phyloP scores from a whole-genome alignment of 2,888 invertebrate genomes.

The Hydroisotoma schaefferi region DNA sequence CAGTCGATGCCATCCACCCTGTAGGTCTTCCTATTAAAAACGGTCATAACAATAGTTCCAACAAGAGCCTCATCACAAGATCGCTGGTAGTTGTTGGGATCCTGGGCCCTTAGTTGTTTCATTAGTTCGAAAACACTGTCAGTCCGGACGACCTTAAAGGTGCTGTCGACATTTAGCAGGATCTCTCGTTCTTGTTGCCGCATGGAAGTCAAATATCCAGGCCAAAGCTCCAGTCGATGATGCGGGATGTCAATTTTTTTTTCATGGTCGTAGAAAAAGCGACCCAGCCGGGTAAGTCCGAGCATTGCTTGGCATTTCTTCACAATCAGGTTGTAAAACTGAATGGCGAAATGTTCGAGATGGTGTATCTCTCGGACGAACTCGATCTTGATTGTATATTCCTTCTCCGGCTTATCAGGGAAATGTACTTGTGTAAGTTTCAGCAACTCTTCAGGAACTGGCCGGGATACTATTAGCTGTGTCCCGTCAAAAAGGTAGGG shows the following conservation, averaged over 20 bases:
- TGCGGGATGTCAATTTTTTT: no score
- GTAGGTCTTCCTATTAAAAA: constrained; percentile 8
- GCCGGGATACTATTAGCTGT: not conserved
- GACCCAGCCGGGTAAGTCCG: not conserved
- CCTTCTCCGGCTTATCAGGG: not conserved
- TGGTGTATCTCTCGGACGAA: not conserved
- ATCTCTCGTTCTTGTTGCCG: not conserved
- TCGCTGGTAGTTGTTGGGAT: not conserved
- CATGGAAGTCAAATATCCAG: not conserved
- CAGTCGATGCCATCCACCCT: not conserved
- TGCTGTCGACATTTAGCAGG: constrained; percentile 1
- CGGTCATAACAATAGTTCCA: constrained; percentile 6
- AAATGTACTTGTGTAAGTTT: not conserved
- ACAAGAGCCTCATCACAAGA: not conserved
- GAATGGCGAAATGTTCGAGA: not conserved
- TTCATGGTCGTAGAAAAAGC: not conserved
- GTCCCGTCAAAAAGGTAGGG: constrained; percentile 4
- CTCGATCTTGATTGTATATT: not conserved
- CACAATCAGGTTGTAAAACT: not conserved
- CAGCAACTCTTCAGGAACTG: not conserved
- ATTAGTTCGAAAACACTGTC: constrained; percentile 1
- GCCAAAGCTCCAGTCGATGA: not conserved
- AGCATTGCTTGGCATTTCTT: not conserved
- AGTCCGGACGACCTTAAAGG: not conserved
- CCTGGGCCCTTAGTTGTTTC: not conserved